These are phyloP conservation scores for Ostrea edulis DNA, from an alignment of 1,140 invertebrate species.

Conservation along the genomic window DNA sequence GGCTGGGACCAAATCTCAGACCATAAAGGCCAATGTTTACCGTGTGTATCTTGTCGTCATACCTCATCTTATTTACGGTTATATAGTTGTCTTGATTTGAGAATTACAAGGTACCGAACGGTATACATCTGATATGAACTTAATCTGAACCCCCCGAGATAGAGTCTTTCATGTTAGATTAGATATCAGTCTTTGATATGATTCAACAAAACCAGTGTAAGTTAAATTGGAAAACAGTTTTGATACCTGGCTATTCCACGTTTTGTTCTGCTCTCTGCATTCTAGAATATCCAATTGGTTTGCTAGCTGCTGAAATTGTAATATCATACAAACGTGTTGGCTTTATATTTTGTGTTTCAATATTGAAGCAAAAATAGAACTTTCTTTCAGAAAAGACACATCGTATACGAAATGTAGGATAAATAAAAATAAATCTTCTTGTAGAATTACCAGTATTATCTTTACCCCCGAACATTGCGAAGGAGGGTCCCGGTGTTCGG, in stretches of 20 bases:
- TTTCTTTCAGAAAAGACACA: not conserved
- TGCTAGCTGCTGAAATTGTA: not conserved
- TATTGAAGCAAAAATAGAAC: too few species aligned
- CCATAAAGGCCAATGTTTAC: slow-evolving; percentile 65
- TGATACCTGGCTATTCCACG: not conserved
- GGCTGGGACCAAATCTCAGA: slow-evolving; percentile 64
- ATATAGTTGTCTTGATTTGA: not conserved
- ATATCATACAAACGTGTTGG: not conserved
- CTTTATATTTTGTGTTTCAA: not conserved
- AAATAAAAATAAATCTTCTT: slow-evolving; percentile 39
- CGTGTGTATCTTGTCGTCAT: slow-evolving; percentile 50
- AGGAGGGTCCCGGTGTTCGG: slow-evolving; percentile 57
- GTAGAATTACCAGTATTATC: slow-evolving; percentile 69
- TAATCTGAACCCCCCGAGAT: not conserved
- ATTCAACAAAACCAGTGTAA: not conserved
- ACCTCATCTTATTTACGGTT: not conserved
- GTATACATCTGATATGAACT: not conserved
- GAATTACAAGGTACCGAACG: not conserved
- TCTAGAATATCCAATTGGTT: not conserved
- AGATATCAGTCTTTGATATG: not conserved
- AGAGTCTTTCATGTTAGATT: not conserved
- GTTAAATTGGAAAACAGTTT: not conserved
- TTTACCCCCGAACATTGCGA: slow-evolving; percentile 63
- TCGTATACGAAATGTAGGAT: not conserved
- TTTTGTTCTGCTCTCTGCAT: too few species aligned